Conservation (phyloP, 2,888 invertebrate species). For the Drosophila colorata region DNA sequence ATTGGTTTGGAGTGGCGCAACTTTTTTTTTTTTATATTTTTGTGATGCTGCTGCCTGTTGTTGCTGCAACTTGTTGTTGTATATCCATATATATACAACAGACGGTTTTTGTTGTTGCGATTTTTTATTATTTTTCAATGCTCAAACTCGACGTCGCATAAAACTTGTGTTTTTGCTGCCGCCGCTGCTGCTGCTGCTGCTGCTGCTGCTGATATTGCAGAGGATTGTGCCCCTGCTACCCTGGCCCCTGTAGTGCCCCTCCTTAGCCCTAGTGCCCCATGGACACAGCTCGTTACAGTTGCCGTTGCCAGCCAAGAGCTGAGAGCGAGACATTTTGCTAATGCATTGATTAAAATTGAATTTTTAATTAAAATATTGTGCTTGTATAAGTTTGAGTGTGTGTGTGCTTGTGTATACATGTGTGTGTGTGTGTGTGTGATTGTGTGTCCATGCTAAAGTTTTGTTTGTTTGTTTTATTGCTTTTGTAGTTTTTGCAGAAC, state of each 20-base stretch:
- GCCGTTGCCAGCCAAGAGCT: constrained; percentile 49
- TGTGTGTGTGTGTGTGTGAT: constrained; percentile 5
- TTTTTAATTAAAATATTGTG: constrained; percentile 84
- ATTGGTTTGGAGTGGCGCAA: constrained; percentile 78
- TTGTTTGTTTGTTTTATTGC: constrained; percentile 35
- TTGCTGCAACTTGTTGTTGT: constrained; percentile 24
- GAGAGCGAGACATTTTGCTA: constrained; percentile 83
- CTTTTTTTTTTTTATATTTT: constrained; percentile 32
- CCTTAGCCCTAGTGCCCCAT: constrained; percentile 8
- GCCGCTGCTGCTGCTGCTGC: constrained; percentile 11
- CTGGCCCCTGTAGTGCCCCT: too few relatives aligned
- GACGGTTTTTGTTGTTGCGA: constrained; percentile 56
- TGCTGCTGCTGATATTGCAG: constrained; percentile 38
- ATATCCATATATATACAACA: constrained; percentile 52
- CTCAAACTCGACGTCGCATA: constrained; percentile 79
- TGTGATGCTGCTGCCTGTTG: constrained; percentile 26
- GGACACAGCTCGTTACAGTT: constrained; percentile 53
- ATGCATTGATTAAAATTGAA: constrained; percentile 85
- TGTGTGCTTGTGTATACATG: constrained; percentile 15
- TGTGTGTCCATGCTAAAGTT: constrained; percentile 30
- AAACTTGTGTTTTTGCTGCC: constrained; percentile 74
- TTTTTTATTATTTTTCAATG: constrained; percentile 79
- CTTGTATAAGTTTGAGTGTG: constrained; percentile 27
- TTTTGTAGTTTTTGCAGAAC: constrained; percentile 15
- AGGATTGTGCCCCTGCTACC: constrained; percentile 28